phyloP scores from a whole-genome alignment of 1,140 invertebrate species.

The Fragariocoptes setiger region DNA sequence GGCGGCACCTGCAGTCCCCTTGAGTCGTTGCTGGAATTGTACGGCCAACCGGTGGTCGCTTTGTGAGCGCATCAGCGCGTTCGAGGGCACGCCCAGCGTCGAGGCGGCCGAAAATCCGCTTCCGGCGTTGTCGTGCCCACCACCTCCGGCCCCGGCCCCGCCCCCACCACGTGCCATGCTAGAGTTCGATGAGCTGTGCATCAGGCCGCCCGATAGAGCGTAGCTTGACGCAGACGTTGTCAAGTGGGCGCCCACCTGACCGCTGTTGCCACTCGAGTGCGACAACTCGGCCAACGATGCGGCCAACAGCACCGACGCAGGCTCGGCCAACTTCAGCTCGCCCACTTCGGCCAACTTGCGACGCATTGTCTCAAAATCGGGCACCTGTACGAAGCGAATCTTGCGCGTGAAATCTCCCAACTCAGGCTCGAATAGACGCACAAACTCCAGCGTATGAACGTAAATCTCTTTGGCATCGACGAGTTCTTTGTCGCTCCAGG shows the following conservation, averaged over 20 bases:
- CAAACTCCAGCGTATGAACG: conserved; percentile 54
- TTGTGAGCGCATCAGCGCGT: conserved; percentile 48
- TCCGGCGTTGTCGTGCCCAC: no score
- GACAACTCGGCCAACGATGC: neutral
- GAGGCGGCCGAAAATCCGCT: conserved; percentile 3
- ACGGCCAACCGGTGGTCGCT: conserved; percentile 63
- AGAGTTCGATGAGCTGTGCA: neutral
- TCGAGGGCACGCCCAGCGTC: conserved; percentile 9
- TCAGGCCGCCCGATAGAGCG: neutral
- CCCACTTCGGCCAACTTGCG: conserved; percentile 50
- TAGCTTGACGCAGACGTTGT: neutral
- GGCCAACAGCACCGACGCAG: neutral
- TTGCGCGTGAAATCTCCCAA: conserved; percentile 44
- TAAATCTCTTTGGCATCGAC: conserved; percentile 76
- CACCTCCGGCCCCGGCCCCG: neutral
- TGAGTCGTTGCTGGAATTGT: conserved; percentile 29
- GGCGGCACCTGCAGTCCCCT: neutral
- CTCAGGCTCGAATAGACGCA: conserved; percentile 70
- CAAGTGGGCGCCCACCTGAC: neutral
- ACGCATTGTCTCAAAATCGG: conserved; percentile 59
- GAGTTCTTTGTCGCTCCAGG: conserved; percentile 22
- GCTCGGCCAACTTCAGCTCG: conserved; percentile 36
- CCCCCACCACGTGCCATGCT: neutral
- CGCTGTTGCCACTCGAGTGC: neutral
- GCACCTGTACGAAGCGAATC: conserved; percentile 46